A percentile compares a stretch with the other conserved stretches of the same genome.
These are phyloP conservation scores for Incurvaria masculella DNA, from an alignment of 2,888 invertebrate genomes.

Conservation along the genomic window DNA sequence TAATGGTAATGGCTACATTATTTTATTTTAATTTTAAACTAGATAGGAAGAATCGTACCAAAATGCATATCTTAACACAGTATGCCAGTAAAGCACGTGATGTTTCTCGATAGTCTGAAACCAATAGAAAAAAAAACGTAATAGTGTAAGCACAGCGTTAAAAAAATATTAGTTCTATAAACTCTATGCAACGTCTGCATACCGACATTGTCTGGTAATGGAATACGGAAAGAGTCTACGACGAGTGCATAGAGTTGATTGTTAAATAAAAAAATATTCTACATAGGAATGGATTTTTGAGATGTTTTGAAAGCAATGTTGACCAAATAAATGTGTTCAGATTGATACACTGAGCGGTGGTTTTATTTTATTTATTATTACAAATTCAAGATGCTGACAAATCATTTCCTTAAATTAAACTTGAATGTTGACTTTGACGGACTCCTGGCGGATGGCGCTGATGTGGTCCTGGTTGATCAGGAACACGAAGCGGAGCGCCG, in stretches of 20 bases:
- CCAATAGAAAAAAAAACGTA: not conserved
- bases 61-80: conserved; percentile 35
- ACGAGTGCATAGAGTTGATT: too few species aligned
- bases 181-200: too few species aligned
- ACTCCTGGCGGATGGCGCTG: conserved; percentile 84
- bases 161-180: not conserved
- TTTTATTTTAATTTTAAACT: conserved; percentile 25
- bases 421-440: conserved; percentile 70
- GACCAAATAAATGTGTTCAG: conserved; percentile 58
- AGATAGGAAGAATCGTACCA: conserved; percentile 30
- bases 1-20: conserved; percentile 37
- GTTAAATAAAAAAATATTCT: too few species aligned
- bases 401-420: conserved; percentile 22
- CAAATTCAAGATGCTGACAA: conserved; percentile 6
- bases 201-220: too few species aligned
- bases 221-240: too few species aligned
- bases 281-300: not conserved
- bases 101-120: conserved; percentile 39
- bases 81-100: conserved; percentile 51
- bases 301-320: conserved; percentile 24
- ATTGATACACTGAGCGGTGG: conserved; percentile 27
- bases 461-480: conserved; percentile 91
- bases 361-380: conserved; percentile 19
- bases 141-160: not conserved
- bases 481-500: conserved; percentile 89